Conservation (phyloP, 2,888 invertebrate species). For the Oligia latruncula region DNA sequence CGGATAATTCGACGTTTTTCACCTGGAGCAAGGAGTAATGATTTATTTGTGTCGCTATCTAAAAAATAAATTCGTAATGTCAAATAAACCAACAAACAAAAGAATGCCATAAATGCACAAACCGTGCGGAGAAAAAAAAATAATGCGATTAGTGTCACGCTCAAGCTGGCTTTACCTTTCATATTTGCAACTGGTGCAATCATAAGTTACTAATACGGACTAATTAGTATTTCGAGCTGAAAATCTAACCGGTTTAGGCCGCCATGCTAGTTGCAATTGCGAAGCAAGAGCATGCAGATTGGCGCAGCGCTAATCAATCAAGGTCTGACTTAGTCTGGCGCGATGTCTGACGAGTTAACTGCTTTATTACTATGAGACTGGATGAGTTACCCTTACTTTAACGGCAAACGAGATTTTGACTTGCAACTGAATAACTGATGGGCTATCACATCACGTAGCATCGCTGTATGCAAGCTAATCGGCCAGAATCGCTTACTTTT, state of each 20-base stretch:
- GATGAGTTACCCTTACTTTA: neutral
- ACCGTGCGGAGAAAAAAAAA: neutral
- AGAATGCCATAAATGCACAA: too few species aligned
- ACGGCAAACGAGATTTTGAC: neutral
- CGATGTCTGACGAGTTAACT: conserved; percentile 4
- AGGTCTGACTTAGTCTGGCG: neutral
- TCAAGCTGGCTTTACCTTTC: neutral
- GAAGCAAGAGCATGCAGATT: conserved; percentile 15
- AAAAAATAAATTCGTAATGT: neutral
- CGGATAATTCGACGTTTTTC: neutral
- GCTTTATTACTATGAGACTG: neutral
- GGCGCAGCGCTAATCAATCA: conserved; percentile 31
- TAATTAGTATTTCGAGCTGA: conserved; percentile 26
- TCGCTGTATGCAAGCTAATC: neutral
- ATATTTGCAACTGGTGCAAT: conserved; percentile 9
- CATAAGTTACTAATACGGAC: neutral
- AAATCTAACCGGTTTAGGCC: conserved; percentile 3
- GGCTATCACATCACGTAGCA: neutral
- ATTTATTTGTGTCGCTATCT: neutral
- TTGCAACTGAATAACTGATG: neutral
- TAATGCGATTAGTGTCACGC: neutral
- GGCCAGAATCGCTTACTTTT: neutral
- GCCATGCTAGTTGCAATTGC: neutral
- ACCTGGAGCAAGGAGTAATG: neutral
- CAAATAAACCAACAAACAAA: neutral